Evolutionary conservation across 2,888 invertebrate species (phyloP).

Genomic region (Leptinotarsa juncta): DNA sequence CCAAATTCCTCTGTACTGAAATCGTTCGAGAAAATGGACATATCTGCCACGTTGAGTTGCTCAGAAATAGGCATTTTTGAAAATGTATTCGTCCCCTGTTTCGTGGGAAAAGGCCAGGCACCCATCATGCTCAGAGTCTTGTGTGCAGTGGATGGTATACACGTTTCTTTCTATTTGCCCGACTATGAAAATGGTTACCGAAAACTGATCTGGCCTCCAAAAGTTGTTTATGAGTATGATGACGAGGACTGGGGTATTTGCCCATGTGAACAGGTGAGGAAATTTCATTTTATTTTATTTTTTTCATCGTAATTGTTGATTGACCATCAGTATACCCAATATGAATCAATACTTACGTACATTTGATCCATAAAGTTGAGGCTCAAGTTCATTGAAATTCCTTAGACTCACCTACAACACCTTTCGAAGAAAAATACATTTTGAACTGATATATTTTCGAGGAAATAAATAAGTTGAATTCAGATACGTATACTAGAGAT

Average conservation of each 20-base stretch:
- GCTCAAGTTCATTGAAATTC: too few relatives aligned
- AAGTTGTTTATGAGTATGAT: constrained; percentile 48
- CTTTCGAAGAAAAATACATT: too few relatives aligned
- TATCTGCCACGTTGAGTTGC: constrained; percentile 57
- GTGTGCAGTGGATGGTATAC: constrained; percentile 59
- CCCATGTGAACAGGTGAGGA: constrained; percentile 40
- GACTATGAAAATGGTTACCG: constrained; percentile 42
- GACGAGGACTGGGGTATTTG: constrained; percentile 36
- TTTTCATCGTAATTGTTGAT: not conserved
- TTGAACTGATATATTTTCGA: too few relatives aligned
- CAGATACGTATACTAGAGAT: too few relatives aligned
- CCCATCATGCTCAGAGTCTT: constrained; percentile 59
- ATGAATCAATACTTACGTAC: too few relatives aligned
- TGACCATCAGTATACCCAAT: not conserved
- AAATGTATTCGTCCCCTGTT: constrained; percentile 62
- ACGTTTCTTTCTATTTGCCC: constrained; percentile 61
- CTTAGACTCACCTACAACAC: too few relatives aligned
- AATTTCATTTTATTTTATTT: not conserved
- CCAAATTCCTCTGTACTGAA: constrained; percentile 58
- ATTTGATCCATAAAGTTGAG: too few relatives aligned
- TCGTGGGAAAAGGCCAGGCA: constrained; percentile 55
- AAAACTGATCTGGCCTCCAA: constrained; percentile 55
- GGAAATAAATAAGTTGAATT: too few relatives aligned
- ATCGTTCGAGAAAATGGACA: constrained; percentile 46
- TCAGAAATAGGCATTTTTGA: constrained; percentile 60